Conservation (phyloP, 1,140 invertebrate genomes). For the Diachasma alloeum region DNA sequence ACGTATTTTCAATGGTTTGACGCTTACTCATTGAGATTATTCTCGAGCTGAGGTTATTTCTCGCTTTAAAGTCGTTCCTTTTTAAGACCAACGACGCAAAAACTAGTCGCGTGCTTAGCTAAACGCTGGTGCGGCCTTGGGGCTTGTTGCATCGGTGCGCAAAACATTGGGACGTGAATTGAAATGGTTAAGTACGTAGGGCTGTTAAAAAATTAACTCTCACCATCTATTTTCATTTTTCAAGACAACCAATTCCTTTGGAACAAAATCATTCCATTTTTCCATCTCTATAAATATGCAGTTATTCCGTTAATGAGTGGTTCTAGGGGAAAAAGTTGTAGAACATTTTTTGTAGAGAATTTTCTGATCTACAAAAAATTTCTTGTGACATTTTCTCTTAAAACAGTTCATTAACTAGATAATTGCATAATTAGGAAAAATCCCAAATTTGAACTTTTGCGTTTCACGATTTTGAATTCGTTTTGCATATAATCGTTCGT, state of each 20-base stretch:
- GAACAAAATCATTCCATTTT: background rate
- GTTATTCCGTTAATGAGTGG: too few species aligned
- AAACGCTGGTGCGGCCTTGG: conserved; percentile 52
- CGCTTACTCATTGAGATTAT: background rate
- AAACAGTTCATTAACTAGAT: too few species aligned
- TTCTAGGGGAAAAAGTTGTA: too few species aligned
- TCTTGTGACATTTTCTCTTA: too few species aligned
- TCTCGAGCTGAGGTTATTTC: background rate
- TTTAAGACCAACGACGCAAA: conserved; percentile 53
- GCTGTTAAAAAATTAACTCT: background rate
- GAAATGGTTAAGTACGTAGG: background rate
- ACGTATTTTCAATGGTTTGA: background rate
- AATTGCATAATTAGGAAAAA: too few species aligned
- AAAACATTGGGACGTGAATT: conserved; percentile 3
- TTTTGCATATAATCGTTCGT: too few species aligned
- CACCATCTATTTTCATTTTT: background rate
- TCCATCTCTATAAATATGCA: background rate
- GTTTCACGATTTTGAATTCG: too few species aligned
- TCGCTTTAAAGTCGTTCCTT: conserved; percentile 37
- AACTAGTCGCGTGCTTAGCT: conserved; percentile 63
- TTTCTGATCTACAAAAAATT: too few species aligned
- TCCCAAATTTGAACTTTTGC: too few species aligned
- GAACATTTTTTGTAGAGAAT: too few species aligned
- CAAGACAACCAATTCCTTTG: too few species aligned
- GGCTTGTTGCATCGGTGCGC: conserved; percentile 23